Evolutionary conservation across 2,113 vertebrate genomes (phyloP).

Genomic region (Chiloscyllium plagiosum): DNA sequence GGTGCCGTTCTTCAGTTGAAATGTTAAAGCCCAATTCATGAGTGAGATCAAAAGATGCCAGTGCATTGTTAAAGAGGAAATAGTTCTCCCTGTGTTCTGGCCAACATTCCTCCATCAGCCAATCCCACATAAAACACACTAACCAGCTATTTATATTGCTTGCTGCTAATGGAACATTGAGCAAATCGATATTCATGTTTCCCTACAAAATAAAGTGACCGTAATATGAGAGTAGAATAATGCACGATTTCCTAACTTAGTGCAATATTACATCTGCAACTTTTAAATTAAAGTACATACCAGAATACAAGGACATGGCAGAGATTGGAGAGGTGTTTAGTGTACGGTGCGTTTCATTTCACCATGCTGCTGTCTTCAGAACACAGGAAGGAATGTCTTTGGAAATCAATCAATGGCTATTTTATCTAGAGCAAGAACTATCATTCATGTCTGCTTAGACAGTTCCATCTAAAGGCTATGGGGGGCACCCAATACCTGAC

Average conservation of each 20-base stretch:
- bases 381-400: no score
- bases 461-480: no score
- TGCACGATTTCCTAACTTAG: not conserved
- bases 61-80: not conserved
- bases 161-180: not conserved
- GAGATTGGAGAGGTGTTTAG: no score
- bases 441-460: no score
- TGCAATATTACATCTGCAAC: no score
- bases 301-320: no score
- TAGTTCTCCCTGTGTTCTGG: not conserved
- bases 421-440: no score
- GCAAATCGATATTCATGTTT: not conserved
- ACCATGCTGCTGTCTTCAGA: no score
- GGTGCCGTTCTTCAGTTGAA: not conserved
- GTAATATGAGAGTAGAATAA: not conserved
- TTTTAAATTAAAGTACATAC: no score
- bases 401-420: no score
- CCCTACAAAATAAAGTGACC: not conserved
- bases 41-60: not conserved
- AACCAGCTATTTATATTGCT: not conserved
- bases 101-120: not conserved
- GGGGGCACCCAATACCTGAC: no score
- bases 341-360: no score
- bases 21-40: not conserved
- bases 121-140: not conserved